Base-by-base conservation (phyloP, 2,113 vertebrate genomes). In the Clarias batrachus region DNA sequence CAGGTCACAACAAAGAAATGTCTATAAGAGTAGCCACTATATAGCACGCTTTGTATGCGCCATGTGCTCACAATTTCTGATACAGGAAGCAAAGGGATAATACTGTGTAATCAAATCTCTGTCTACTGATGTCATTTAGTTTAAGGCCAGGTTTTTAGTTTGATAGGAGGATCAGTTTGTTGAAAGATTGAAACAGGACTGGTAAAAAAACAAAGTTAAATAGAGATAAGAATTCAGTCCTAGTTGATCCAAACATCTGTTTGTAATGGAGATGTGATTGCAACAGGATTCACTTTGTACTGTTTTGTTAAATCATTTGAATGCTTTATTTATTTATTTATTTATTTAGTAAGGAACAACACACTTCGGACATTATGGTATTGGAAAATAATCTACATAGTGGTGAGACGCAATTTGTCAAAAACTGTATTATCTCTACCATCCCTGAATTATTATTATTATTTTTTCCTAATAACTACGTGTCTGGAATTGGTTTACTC, bases 181-280 rank as follows among this genome's bases (percentile, higher is more conserved):
- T 65, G 37, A 87, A 89, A 83, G 90, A 89, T 82, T 88, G 60
- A 88, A 87, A 87, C 66, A 74, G 82, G 33, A 62, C 65, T 80
- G 65, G 71, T 54, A 66, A 17, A 54, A 86, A 70, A 81, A 19
- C 12, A 4, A 81, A 63, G 33, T 3, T 3, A 71, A 57, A 81
- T 56, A 76, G 82, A 71, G 79, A 74, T 84, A 71, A 41, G 87
- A 85, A 89, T 90, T 84, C 54, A 88, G 30, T 74, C 48, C 79
- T 80, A 68, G 71, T 89, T 88, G 84, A 89, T 90, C 89, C 63
- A 52, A 89, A 90, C 83, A 88, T 90, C 83, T 91, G 90, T 85
- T 88, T 80, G 71, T 74, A 66, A 89, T 88, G 82, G 80, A 73
- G 84, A 87, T 89, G 87, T 74, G 78, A 85, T 89, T 87, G 77